Base-by-base conservation (phyloP, 2,797 vertebrate species). In the Lophotriccus pileatus region DNA sequence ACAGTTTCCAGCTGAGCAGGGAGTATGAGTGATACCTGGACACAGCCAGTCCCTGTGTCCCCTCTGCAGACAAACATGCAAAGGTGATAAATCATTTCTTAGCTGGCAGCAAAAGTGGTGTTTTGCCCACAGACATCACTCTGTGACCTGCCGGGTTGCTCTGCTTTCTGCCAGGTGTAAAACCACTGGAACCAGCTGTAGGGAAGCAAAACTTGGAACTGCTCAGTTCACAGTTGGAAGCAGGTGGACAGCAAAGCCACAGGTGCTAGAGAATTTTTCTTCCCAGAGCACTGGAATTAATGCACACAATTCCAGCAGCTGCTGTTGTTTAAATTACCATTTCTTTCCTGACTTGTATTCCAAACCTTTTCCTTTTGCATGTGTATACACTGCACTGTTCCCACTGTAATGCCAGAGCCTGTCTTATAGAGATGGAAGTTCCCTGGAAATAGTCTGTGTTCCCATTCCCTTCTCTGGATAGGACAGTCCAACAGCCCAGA, bases 101-200 rank as follows among this genome's bases (percentile, higher is more conserved):
- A 47, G 58, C 49, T 27, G 58, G 67, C 47, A 41, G 53, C 36
- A 53, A 18, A 44, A 4, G 19, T 4, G 30, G 5, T 30, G 3
- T 55, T 74, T 63, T 50, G 27, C 27, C 1, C 1, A 3, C 24
- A 8, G 7, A 3, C 13, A 0, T 55, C 79, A 22, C 41, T 63
- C 37, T 25, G 4, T 58, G 43, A 9, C 72, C 67, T 60, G 6
- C 24, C 50, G 11, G 24, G 22, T 24, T 53, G 41, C 39, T 66
- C 17, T 56, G n/a, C 22, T 32, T 41, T n/a, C 49, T 55, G 70
- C 70, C n/a, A 39, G 34, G 46, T 24, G 46, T 34, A 10, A 46
- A 46, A 72, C 8, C 53, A 28, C 43, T 56, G 49, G 32, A 67
- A 44, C 6, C 28, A 60, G 22, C 76, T n/a, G 1, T 9, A 56